A percentile compares a stretch with the other conserved stretches of the same genome.
phyloP scores from a whole-genome alignment of 53 echinoderm and acorn worm species.

The Luidia sarsii region DNA sequence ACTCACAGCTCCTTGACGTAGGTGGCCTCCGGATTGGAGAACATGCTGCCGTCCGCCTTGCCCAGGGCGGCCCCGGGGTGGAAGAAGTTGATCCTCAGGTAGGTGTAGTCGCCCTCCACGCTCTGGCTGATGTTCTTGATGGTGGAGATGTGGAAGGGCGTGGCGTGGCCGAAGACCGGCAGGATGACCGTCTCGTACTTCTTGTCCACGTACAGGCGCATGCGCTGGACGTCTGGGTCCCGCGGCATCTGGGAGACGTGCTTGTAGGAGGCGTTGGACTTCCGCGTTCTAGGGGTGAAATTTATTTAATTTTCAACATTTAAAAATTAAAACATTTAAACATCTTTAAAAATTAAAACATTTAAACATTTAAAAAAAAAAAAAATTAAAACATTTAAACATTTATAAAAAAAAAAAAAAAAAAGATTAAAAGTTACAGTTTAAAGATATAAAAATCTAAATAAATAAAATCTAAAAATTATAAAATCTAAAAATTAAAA shows the following conservation, averaged over 20 bases:
- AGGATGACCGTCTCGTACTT: constrained; percentile 96
- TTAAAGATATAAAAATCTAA: too few relatives aligned
- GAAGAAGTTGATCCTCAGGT: constrained; percentile 92
- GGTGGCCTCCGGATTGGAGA: constrained; percentile 85
- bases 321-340: neutral
- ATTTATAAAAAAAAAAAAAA: neutral
- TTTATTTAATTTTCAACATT: too few relatives aligned
- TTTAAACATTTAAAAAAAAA: neutral
- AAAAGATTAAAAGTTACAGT: too few relatives aligned
- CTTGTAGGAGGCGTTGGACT: constrained; percentile 93
- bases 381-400: neutral
- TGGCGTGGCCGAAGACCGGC: constrained; percentile 89
- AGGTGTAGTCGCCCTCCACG: constrained; percentile 97
- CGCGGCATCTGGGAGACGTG: constrained; percentile 80
- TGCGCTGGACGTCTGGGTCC: constrained; percentile 80
- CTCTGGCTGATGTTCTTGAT: constrained; percentile 99
- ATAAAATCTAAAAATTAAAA: too few relatives aligned
- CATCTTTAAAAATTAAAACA: neutral
- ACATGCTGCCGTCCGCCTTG: constrained; percentile 74
- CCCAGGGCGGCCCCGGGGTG: constrained; percentile 94
- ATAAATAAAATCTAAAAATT: too few relatives aligned
- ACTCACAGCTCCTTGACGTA: constrained; percentile 96
- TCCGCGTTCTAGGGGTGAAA: constrained; percentile 61
- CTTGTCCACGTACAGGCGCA: constrained; percentile 89
- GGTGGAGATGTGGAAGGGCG: constrained; percentile 96